These are phyloP conservation scores for Nesidiocoris tenuis DNA, from an alignment of 2,888 invertebrate genomes.

Conservation along the genomic window DNA sequence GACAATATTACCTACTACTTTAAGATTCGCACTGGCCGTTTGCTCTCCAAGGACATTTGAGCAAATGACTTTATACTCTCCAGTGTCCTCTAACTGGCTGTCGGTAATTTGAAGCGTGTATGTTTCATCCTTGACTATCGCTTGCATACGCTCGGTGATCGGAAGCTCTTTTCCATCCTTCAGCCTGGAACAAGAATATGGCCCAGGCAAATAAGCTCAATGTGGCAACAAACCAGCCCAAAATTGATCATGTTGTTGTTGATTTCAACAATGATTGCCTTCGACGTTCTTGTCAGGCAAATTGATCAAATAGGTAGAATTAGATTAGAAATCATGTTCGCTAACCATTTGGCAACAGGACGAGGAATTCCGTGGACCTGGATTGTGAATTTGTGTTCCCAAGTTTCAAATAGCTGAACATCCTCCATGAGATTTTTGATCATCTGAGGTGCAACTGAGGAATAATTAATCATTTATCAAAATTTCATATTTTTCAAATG, in stretches of 20 bases:
- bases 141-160: slow-evolving; percentile 63
- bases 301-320: too few species aligned
- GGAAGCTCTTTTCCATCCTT: slow-evolving; percentile 73
- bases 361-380: slow-evolving; percentile 74
- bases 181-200: slow-evolving; percentile 57
- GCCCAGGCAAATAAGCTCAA: too few species aligned
- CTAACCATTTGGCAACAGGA: slow-evolving; percentile 76
- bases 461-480: too few species aligned
- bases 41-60: slow-evolving; percentile 81
- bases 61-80: slow-evolving; percentile 77
- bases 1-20: slow-evolving; percentile 63
- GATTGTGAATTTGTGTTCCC: slow-evolving; percentile 76
- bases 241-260: too few species aligned
- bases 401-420: slow-evolving; percentile 73
- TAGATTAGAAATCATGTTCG: too few species aligned
- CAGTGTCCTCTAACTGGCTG: slow-evolving; percentile 70
- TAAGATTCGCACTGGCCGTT: slow-evolving; percentile 54
- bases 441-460: slow-evolving; percentile 69
- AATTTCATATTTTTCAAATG: too few species aligned
- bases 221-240: too few species aligned
- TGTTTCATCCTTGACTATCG: slow-evolving; percentile 67
- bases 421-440: slow-evolving; percentile 72
- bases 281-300: too few species aligned
- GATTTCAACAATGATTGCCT: too few species aligned
- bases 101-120: slow-evolving; percentile 73